These are phyloP conservation scores for Mixornis gularis DNA, from an alignment of 2,113 vertebrate genomes.

Conservation along the genomic window DNA sequence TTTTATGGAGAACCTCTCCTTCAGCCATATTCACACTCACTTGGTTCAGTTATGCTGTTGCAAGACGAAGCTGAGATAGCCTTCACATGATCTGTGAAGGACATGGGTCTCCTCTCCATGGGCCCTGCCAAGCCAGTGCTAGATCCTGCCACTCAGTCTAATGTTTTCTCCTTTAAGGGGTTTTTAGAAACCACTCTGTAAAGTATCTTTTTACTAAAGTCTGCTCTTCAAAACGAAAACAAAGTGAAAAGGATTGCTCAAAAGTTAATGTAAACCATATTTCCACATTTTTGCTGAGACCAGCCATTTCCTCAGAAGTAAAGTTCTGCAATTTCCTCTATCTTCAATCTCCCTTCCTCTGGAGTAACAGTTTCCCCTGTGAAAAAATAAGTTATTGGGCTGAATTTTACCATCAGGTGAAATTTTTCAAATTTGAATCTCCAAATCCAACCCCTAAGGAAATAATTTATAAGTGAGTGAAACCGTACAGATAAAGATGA, in stretches of 20 bases:
- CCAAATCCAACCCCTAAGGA: neutral
- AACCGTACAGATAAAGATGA: neutral
- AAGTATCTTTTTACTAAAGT: neutral
- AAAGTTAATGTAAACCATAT: neutral
- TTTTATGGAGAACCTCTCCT: neutral
- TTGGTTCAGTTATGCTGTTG: neutral
- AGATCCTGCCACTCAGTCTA: neutral
- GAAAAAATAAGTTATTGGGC: neutral
- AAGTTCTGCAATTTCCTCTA: neutral
- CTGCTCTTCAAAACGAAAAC: neutral
- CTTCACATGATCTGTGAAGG: neutral
- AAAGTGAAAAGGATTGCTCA: neutral
- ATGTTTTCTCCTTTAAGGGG: neutral
- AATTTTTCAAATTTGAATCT: neutral
- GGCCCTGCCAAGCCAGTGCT: neutral
- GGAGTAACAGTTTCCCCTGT: neutral
- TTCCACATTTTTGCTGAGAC: neutral
- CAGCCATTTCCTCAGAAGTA: neutral
- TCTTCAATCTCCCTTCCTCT: neutral
- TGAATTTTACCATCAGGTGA: neutral
- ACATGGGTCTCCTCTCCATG: neutral
- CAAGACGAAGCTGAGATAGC: neutral
- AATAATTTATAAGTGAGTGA: neutral
- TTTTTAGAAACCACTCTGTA: neutral
- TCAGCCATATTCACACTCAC: neutral